phyloP scores from a whole-genome alignment of 1,140 invertebrate genomes.

The Drosophila kohkoa region DNA sequence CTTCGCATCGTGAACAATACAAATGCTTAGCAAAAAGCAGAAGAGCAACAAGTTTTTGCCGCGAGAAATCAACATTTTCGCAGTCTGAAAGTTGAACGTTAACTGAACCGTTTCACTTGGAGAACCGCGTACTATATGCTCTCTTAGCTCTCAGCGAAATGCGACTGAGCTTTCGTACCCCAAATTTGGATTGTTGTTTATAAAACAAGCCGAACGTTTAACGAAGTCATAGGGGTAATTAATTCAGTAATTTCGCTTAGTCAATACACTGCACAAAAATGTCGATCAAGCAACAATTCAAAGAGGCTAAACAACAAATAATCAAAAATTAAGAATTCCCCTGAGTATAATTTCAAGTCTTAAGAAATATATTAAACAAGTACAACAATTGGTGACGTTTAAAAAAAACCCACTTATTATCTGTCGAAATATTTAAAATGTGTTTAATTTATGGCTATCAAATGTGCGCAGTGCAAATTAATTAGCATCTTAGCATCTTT shows the following conservation, averaged over 20 bases:
- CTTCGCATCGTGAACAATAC: not conserved
- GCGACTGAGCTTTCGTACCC: not conserved
- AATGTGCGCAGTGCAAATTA: constrained; percentile 1
- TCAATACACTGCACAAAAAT: constrained; percentile 11
- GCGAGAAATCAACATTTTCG: constrained; percentile 47
- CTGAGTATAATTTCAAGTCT: too few species aligned
- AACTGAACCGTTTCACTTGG: constrained; percentile 46
- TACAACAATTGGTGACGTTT: too few species aligned
- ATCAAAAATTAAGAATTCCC: too few species aligned
- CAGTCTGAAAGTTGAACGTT: constrained; percentile 38
- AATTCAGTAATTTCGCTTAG: constrained; percentile 8
- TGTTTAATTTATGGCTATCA: not conserved
- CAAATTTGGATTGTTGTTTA: constrained; percentile 3
- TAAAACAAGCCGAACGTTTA: not conserved
- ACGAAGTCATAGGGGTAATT: constrained; percentile 21
- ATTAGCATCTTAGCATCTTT: not conserved
- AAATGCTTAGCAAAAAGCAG: constrained; percentile 24
- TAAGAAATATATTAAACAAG: too few species aligned
- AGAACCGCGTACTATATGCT: constrained; percentile 13
- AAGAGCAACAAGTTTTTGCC: constrained; percentile 22
- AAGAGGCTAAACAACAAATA: not conserved
- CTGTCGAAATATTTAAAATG: not conserved
- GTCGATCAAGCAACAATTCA: not conserved
- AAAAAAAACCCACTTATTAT: too few species aligned
- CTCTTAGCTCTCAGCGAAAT: not conserved